Percentiles rank a stretch among this genome's conserved stretches.
Evolutionary conservation across 2,888 invertebrate species (phyloP).

Genomic region (Epiblema foenella): DNA sequence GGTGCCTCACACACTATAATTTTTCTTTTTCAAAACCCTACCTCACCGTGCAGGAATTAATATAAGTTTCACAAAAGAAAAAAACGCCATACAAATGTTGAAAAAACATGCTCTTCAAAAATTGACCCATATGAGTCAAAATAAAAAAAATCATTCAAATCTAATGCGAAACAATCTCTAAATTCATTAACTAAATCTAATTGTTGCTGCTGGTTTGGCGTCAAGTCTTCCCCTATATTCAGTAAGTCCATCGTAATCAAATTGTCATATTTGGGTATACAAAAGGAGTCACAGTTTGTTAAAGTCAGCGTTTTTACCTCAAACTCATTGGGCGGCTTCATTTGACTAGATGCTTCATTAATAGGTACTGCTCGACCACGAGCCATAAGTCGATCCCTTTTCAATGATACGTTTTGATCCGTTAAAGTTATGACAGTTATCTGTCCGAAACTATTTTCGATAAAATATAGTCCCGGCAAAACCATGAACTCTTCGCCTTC

Average conservation of each 20-base stretch:
- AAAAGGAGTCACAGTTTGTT: neutral
- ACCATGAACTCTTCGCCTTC: slow-evolving; percentile 1
- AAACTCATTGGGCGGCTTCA: neutral
- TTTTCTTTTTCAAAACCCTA: too few species aligned
- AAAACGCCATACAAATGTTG: too few species aligned
- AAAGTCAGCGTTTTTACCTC: slow-evolving; percentile 7
- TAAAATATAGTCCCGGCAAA: slow-evolving; percentile 4
- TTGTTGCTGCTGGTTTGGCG: neutral
- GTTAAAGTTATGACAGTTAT: neutral
- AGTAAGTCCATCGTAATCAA: slow-evolving; percentile 8
- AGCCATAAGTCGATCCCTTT: neutral
- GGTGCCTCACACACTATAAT: too few species aligned
- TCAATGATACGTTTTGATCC: neutral
- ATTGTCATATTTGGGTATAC: neutral
- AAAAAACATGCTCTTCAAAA: too few species aligned
- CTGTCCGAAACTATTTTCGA: neutral
- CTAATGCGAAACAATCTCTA: slow-evolving; percentile 5
- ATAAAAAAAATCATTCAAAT: neutral
- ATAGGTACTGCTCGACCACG: slow-evolving; percentile 1
- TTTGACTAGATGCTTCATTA: neutral
- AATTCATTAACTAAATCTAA: slow-evolving; percentile 8
- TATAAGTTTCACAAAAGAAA: too few species aligned
- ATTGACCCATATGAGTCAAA: too few species aligned
- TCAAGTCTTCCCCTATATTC: neutral
- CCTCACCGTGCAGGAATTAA: too few species aligned